Base-by-base conservation (phyloP, 2,888 invertebrate species). In the Drosophila cognata region DNA sequence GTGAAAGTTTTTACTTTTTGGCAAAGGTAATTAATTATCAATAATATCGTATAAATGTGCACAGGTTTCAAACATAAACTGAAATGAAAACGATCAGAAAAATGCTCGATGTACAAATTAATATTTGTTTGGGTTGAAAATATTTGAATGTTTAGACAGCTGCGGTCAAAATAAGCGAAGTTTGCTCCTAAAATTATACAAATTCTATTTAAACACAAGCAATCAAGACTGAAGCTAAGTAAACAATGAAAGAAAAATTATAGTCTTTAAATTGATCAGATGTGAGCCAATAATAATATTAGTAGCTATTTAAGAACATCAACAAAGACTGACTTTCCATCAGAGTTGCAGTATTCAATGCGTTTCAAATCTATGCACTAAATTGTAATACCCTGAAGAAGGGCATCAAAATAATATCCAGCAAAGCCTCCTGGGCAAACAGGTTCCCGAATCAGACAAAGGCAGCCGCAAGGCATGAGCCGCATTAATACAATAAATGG, bases 401-500 rank as follows among this genome's bases (percentile, higher is more conserved):
- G 65, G 35, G 77, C 68, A 62, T 77, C 4, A 16, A 60, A 43
- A 55, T 53, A 61, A 55, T 67, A 79, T 65, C 59, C 71, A 65
- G 38, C 43, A 28, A 63, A 29, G 85, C 68, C 82, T 81, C 41
- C 74, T 70, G 76, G 85, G 77, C 84, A 88, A 88, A 88, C 85
- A 81, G 85, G 84, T 88, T 88, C 81, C 68, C 53, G 51, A 53
- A 64, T 55, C 74, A 66, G 68, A 79, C 71, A 69, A 71, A 75
- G 55, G 71, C 72, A 55, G 73, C 85, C 85, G 70, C 81, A 79
- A 79, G 81, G 69, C 81, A 79, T 81, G 71, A 56, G 79, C 71
- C 66, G 79, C 79, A 79, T 79, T 79, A 79, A 79, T 77, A 81
- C 79, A 82, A 81, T 73, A 84, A 84, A 84, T 84, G 87, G 80